Conservation (phyloP, 92 coral and sea anemone genomes). For the Phymanthus crucifer region DNA sequence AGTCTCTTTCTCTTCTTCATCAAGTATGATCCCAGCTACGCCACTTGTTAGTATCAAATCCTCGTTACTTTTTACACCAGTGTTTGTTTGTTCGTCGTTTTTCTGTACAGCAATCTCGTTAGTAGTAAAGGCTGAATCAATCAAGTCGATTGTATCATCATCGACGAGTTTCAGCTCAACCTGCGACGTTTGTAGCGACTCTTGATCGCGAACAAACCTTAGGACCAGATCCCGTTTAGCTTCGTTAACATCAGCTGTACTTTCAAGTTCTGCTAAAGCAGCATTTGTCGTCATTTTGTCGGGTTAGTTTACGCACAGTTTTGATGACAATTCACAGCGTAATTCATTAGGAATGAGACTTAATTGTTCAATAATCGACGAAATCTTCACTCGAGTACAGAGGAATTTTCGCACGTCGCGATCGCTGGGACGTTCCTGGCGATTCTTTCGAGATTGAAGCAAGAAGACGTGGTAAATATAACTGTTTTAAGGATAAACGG, state of each 20-base stretch:
- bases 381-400: neutral
- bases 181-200: constrained; percentile 86
- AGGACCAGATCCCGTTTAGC: constrained; percentile 87
- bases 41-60: constrained; percentile 28
- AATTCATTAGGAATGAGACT: neutral
- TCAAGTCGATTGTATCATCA: constrained; percentile 87
- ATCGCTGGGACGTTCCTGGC: no score
- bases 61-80: neutral
- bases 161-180: constrained; percentile 73
- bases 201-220: constrained; percentile 94
- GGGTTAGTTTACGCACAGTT: neutral
- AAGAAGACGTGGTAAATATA: neutral
- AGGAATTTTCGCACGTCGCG: no score
- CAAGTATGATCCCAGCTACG: constrained; percentile 27
- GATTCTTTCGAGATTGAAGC: no score
- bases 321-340: constrained; percentile 25
- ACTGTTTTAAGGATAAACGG: neutral
- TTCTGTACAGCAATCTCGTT: constrained; percentile 42
- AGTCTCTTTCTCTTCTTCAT: constrained; percentile 18
- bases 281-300: constrained; percentile 15
- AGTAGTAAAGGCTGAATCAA: constrained; percentile 73
- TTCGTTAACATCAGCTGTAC: constrained; percentile 46
- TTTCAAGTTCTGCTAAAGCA: constrained; percentile 53
- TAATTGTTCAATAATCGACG: neutral
- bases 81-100: constrained; percentile 13